Base-by-base conservation (phyloP, 2,113 vertebrate species). In the Mus spicilegus region DNA sequence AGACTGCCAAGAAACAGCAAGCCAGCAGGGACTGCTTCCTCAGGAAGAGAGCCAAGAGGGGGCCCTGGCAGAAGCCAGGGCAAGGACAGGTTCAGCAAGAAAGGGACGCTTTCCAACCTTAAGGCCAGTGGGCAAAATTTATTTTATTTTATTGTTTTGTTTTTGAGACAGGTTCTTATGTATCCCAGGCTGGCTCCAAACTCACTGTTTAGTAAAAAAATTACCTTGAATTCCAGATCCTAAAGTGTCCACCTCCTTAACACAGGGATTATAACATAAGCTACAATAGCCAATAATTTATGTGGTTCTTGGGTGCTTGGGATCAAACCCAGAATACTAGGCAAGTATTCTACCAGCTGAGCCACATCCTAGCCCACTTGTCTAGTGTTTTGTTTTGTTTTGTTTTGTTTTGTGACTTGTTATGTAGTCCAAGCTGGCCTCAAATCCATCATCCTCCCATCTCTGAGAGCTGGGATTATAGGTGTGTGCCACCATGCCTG, bases 41-140 rank as follows among this genome's bases (percentile, higher is more conserved):
- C 33, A 82, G 89, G 49, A 75, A 61, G 70, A 91, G 33, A 69
- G 73, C 84, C 84, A 87, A 77, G 78, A 84, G 39, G 65, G 76
- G 51, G 42, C 4, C 22, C 36, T 69, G 33, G 89, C 1, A 0
- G 87, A 22, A 87, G 54, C 67, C 73, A 20, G 94, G 46, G 51
- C 0, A 24, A 65, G 28, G 87, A 58, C 5, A 0, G 26, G 76
- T 22, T 5, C 58, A 65, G 78, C 51, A 72, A 81, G 84, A 95
- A 90, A 96, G 54, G 36, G 30, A 73, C 88, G 20, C 33, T 76
- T 87, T 49, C 30, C 13, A 89, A 76, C 10, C 81, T 51, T 30
- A 92, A 90, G 75, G 81, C 63, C 9, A 20, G 19, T 39, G 22
- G 51, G 33, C 16, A 17, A 51, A 70, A 33, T 49, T 33, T 67